Base-by-base conservation (phyloP, 2,797 vertebrate species). In the Gambelia wislizenii region DNA sequence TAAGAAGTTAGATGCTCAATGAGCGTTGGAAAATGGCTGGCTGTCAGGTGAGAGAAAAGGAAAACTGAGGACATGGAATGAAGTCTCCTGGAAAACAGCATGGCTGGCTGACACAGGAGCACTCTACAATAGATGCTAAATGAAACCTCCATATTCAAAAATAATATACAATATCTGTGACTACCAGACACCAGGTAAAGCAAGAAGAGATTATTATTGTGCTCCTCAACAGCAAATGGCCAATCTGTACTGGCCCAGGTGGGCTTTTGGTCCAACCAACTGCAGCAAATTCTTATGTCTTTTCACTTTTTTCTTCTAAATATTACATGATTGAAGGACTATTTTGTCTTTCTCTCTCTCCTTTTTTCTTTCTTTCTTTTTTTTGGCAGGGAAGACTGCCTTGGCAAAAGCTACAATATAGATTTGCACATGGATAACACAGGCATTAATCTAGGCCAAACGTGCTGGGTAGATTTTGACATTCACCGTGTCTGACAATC, bases 361-460 rank as follows among this genome's bases (percentile, higher is more conserved):
- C 27, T 54, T 79, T 54, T 36, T 20, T 33, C 8, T 47, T n/a
- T 20, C 36, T 36, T n/a, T 54, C 7, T 3, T 9, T 80, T 36
- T 33, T 47, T 33, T 30, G 2, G 47, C 2, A 2, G 0, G 59
- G 61, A 77, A 36, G 80, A 87, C 0, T 36, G 59, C 59, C 72
- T 69, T 85, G n/a, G 72, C 72, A 87, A 49, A 72, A 4, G 83
- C 54, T 30, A 39, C 86, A 44, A 47, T 74, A 79, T 7, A 86
- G 81, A 78, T 80, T 39, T 78, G 44, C 33, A 69, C 22, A 47
- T 80, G 72, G 18, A 27, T 33, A 89, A 84, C 14, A 78, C 61
- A 54, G 39, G 90, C 84, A 61, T 87, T 88, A 47, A 72, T 84
- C 47, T 75, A 72, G 85, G 89, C 89, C 36, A 69, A 77, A 33